A percentile compares a stretch with the other conserved stretches of the same genome.
phyloP scores from a whole-genome alignment of 2,888 invertebrate species.

The Hirtodrosophila confusa region DNA sequence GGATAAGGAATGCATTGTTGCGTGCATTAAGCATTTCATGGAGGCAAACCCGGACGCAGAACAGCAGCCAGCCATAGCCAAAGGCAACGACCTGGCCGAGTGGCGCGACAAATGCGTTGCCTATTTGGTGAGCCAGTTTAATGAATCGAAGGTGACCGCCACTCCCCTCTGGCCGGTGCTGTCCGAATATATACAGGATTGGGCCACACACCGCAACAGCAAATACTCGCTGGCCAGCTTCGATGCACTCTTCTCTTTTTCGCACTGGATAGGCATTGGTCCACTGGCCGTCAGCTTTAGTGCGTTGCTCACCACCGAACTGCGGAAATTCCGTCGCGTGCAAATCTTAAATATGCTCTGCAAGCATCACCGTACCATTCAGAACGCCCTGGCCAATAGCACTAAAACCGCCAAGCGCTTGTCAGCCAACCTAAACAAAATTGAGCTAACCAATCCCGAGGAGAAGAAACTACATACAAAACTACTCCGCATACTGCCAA shows the following conservation, averaged over 20 bases:
- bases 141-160: not conserved
- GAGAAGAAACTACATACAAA: slow-evolving; percentile 13
- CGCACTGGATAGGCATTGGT: slow-evolving; percentile 39
- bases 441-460: not conserved
- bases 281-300: slow-evolving; percentile 19
- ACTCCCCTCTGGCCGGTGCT: slow-evolving; percentile 34
- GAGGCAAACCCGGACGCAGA: not conserved
- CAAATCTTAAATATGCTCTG: slow-evolving; percentile 43
- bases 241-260: slow-evolving; percentile 27
- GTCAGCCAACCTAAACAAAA: not conserved
- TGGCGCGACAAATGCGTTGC: slow-evolving; percentile 50
- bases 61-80: not conserved
- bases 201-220: slow-evolving; percentile 37
- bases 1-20: slow-evolving; percentile 26
- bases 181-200: slow-evolving; percentile 25
- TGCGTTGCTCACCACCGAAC: slow-evolving; percentile 4
- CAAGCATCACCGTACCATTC: slow-evolving; percentile 24
- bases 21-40: slow-evolving; percentile 39
- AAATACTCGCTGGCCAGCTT: slow-evolving; percentile 33
- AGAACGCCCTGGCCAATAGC: not conserved
- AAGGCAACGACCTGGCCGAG: slow-evolving; percentile 6
- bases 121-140: slow-evolving; percentile 44
- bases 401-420: not conserved
- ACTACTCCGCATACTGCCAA: too few relatives aligned
- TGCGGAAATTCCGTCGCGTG: slow-evolving; percentile 40